Conservation (phyloP, 2,888 invertebrate species). For the Gymnosoma rotundatum region DNA sequence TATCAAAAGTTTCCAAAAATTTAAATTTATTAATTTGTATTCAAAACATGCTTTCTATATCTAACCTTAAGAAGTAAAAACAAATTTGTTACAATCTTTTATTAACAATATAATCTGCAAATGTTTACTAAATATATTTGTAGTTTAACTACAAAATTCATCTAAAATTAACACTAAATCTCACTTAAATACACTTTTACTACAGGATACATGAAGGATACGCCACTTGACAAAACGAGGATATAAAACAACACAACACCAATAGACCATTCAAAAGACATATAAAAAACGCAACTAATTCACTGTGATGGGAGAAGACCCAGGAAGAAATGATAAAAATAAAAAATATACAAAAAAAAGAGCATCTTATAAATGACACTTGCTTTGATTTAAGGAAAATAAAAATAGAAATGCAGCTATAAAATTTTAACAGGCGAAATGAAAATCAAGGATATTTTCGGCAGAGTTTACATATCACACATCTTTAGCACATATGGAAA, state of each 20-base stretch:
- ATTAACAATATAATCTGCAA: conserved; percentile 30
- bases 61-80: conserved; percentile 34
- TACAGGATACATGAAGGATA: conserved; percentile 66
- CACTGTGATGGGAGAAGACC: neutral
- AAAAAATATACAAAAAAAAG: conserved; percentile 5
- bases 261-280: conserved; percentile 51
- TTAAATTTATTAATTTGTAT: conserved; percentile 19
- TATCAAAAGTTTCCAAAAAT: neutral
- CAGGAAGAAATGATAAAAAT: conserved; percentile 15
- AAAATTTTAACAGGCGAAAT: conserved; percentile 35
- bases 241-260: conserved; percentile 65
- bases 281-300: conserved; percentile 16
- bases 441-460: conserved; percentile 18
- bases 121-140: conserved; percentile 49
- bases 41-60: conserved; percentile 33
- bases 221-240: conserved; percentile 61
- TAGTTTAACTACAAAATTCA: conserved; percentile 32
- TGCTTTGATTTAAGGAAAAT: conserved; percentile 45
- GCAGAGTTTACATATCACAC: conserved; percentile 25
- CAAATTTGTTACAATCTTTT: conserved; percentile 51
- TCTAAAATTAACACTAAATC: conserved; percentile 57
- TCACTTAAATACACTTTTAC: conserved; percentile 63
- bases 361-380: conserved; percentile 57
- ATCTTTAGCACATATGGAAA: conserved; percentile 49
- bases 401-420: conserved; percentile 38